Percentiles rank a stretch among this genome's conserved stretches.
Evolutionary conservation across 2,888 invertebrate genomes (phyloP).

Genomic region (Plebejus argus): DNA sequence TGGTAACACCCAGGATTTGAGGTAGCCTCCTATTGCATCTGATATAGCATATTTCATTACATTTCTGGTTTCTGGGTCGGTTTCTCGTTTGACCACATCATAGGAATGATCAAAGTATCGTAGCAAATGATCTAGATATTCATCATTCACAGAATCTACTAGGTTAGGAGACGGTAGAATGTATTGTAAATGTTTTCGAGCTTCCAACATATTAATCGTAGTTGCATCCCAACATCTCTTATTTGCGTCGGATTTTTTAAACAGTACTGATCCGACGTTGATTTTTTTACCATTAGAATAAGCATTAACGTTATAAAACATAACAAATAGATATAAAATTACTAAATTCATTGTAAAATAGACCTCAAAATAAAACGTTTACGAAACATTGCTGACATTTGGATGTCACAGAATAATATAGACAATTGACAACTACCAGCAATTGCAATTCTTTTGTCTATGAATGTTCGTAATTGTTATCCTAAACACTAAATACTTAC

Average conservation of each 20-base stretch:
- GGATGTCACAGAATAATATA: not conserved
- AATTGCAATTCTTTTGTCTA: too few relatives aligned
- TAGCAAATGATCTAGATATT: slow-evolving; percentile 53
- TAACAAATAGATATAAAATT: slow-evolving; percentile 35
- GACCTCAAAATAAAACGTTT: slow-evolving; percentile 58
- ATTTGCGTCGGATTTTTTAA: slow-evolving; percentile 49
- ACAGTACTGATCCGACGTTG: slow-evolving; percentile 68
- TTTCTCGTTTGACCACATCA: slow-evolving; percentile 51
- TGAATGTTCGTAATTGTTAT: too few relatives aligned
- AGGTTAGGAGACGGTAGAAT: slow-evolving; percentile 54
- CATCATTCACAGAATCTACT: slow-evolving; percentile 51
- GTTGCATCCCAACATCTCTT: slow-evolving; percentile 53
- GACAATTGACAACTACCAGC: not conserved
- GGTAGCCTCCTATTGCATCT: slow-evolving; percentile 81
- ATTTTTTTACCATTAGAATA: slow-evolving; percentile 38
- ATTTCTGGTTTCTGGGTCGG: slow-evolving; percentile 47
- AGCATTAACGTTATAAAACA: slow-evolving; percentile 40
- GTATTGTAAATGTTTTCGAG: slow-evolving; percentile 58
- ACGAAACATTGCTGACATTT: slow-evolving; percentile 48
- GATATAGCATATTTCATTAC: slow-evolving; percentile 66
- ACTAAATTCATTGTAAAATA: slow-evolving; percentile 46
- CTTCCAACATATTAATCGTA: slow-evolving; percentile 54
- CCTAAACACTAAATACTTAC: too few relatives aligned
- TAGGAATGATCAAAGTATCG: slow-evolving; percentile 56
- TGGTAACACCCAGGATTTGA: slow-evolving; percentile 82